A percentile compares a stretch with the other conserved stretches of the same genome.
Conservation (phyloP, 1,140 invertebrate genomes). For the Parasteatoda tepidariorum region DNA sequence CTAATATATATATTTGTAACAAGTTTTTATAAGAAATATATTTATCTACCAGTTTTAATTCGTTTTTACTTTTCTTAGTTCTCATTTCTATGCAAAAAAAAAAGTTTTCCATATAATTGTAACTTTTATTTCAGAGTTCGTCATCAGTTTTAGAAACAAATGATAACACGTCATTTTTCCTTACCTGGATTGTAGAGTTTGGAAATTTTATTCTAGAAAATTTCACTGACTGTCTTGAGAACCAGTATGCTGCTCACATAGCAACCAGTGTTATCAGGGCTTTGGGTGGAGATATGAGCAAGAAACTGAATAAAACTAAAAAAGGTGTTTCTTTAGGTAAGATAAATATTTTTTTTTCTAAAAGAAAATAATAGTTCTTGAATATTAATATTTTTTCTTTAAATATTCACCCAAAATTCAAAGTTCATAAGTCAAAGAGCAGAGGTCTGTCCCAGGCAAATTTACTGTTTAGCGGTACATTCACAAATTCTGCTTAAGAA, state of each 20-base stretch:
- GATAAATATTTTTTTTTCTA: too few relatives aligned
- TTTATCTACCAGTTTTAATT: background rate
- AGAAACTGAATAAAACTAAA: background rate
- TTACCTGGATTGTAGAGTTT: conserved; percentile 17
- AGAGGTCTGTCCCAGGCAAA: too few relatives aligned
- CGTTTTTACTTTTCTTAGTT: background rate
- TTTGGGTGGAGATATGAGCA: conserved; percentile 27
- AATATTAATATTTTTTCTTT: too few relatives aligned
- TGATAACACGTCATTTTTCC: background rate
- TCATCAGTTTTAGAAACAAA: conserved; percentile 4
- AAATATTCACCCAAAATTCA: too few relatives aligned
- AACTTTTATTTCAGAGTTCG: conserved; percentile 26
- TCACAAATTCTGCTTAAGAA: too few relatives aligned
- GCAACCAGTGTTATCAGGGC: conserved; percentile 17
- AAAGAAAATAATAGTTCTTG: too few relatives aligned
- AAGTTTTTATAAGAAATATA: background rate
- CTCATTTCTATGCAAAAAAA: background rate
- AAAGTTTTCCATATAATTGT: background rate
- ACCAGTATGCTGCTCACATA: conserved; percentile 35
- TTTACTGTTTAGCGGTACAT: too few relatives aligned
- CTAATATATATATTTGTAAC: background rate
- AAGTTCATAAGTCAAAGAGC: too few relatives aligned
- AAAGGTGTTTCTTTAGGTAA: too few relatives aligned
- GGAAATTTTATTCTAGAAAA: conserved; percentile 27
- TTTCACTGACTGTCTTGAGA: conserved; percentile 14